Conservation (phyloP, 2,888 invertebrate species). For the Andrena bucephala region DNA sequence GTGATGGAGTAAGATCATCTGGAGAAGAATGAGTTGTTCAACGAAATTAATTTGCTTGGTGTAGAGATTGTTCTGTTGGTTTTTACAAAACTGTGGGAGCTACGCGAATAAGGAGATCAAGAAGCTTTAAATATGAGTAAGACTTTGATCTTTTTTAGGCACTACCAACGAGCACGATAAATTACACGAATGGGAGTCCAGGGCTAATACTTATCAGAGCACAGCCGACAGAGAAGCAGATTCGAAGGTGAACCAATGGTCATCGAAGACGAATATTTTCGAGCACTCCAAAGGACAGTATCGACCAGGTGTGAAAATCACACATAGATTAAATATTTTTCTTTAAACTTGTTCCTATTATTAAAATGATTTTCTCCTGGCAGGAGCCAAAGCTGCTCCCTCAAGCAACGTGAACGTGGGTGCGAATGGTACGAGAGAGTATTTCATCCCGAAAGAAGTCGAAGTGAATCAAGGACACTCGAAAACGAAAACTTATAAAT, state of each 20-base stretch:
- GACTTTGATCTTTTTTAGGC: conserved; percentile 42
- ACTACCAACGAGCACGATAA: conserved; percentile 49
- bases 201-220: conserved; percentile 63
- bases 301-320: conserved; percentile 56
- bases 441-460: conserved; percentile 73
- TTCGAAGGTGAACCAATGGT: conserved; percentile 72
- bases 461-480: conserved; percentile 78
- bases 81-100: neutral
- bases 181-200: conserved; percentile 60
- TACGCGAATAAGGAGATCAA: neutral
- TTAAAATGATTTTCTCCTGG: neutral
- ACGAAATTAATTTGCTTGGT: conserved; percentile 1
- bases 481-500: conserved; percentile 67
- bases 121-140: neutral
- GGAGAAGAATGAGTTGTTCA: neutral
- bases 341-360: neutral
- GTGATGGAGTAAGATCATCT: neutral
- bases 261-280: conserved; percentile 68
- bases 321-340: neutral
- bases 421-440: conserved; percentile 71
- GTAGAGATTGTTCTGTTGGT: neutral
- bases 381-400: conserved; percentile 42
- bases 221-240: conserved; percentile 63
- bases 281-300: conserved; percentile 51
- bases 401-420: conserved; percentile 70